Evolutionary conservation across 2,888 invertebrate species (phyloP).

Genomic region (Tethea ocularis): DNA sequence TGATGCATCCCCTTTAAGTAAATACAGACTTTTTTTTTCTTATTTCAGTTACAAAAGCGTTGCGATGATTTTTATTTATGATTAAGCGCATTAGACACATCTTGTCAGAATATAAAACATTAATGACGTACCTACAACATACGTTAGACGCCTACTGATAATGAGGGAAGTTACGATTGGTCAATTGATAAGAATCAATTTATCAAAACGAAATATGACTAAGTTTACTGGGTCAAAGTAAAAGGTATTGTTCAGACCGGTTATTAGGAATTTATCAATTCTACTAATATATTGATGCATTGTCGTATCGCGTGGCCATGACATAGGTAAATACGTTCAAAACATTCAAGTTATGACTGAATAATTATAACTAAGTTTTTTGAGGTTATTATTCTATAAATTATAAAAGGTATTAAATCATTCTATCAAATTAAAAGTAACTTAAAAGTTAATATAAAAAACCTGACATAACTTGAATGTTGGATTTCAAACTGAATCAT

Average conservation of each 20-base stretch:
- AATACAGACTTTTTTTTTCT: conserved; percentile 9
- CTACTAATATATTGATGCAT: neutral
- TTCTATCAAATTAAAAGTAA: too few species aligned
- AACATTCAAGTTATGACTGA: neutral
- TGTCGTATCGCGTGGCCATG: neutral
- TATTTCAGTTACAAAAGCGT: conserved; percentile 23
- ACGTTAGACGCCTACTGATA: conserved; percentile 39
- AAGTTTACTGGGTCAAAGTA: neutral
- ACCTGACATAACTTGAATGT: too few species aligned
- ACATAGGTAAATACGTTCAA: neutral
- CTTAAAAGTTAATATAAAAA: too few species aligned
- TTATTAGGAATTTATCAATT: neutral
- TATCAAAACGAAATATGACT: conserved; percentile 11
- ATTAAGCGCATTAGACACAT: conserved; percentile 44
- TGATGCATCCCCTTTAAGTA: too few species aligned
- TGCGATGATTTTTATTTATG: conserved; percentile 47
- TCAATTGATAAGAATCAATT: conserved; percentile 36
- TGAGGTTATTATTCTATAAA: too few species aligned
- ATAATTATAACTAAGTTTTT: too few species aligned
- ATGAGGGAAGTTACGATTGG: conserved; percentile 33
- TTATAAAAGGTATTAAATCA: too few species aligned
- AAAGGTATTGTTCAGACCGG: neutral
- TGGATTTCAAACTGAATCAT: neutral
- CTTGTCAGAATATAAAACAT: conserved; percentile 56
- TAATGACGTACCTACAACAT: conserved; percentile 51